These are phyloP conservation scores for Ivindomyrus marchei DNA, from an alignment of 2,113 vertebrate species.

Conservation along the genomic window DNA sequence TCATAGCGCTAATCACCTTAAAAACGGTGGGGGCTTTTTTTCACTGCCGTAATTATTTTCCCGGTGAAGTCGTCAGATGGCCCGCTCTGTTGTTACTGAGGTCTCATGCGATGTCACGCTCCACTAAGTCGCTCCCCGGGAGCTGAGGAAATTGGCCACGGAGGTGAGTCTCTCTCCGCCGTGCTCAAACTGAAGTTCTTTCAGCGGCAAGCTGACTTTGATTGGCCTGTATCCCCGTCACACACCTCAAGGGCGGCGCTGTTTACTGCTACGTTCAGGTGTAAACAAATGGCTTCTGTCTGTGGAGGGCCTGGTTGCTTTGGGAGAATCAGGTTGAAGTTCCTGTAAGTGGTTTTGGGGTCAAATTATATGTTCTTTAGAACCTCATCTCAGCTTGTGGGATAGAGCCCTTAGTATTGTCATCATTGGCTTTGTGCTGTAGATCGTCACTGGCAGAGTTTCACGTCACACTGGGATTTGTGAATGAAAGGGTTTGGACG, in stretches of 20 bases:
- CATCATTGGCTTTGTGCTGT: neutral
- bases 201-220: neutral
- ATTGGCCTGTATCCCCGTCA: neutral
- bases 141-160: neutral
- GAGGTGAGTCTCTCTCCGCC: neutral
- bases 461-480: neutral
- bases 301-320: neutral
- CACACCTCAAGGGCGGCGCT: neutral
- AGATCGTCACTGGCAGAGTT: neutral
- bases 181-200: neutral
- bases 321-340: neutral
- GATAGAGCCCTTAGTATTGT: neutral
- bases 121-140: neutral
- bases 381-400: neutral
- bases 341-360: neutral
- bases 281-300: neutral
- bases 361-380: neutral
- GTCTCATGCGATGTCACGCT: neutral
- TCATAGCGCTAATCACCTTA: neutral
- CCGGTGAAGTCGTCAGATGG: neutral
- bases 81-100: neutral
- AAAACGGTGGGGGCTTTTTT: neutral
- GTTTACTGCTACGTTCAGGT: neutral
- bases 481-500: neutral
- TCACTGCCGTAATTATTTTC: neutral